Evolutionary conservation across 2,888 invertebrate genomes (phyloP), one percentile per base, ranked within the genome.

Genomic region (Apamea epomidion): DNA sequence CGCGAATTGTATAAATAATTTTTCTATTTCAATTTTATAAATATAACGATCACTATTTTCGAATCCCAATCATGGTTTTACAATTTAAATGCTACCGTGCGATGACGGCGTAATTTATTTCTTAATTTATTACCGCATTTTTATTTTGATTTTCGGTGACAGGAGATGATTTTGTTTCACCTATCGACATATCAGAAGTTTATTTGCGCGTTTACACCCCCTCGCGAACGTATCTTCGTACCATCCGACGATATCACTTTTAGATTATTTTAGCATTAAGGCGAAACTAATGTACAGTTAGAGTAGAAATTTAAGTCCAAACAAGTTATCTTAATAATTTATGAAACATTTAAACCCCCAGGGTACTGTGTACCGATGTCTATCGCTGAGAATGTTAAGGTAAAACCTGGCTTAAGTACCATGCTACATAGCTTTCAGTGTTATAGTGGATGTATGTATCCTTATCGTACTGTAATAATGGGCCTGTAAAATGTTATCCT

Each of bases 261-360:
- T 97, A 97, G 97, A 96, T 97, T 97, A 97, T 97, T 97, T 97
- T 97, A 97, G 97, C 95, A 91, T 96, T 97, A 97, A 97, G 97
- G 97, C 97, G 97, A 97, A 97, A 97, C 97, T 97, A 97, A 97
- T 97, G 97, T 97, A 97, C 97, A 97, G 97, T 97, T 97, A 97
- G 96, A 97, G 96, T 97, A 97, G 97, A 97, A 95, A 96, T 94
- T 96, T 97, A 97, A 97, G 97, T 97, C 96, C 96, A 96, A 97
- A 95, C 95, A 92, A 96, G 93, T 96, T 96, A 95, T 95, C 92
- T 94, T 95, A 93, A 91, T 96, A 95, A 96, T 96, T 96, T 96
- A 96, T 96, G 93, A 95, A 91, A 94, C 95, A 93, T 93, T 94
- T 93, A 87, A 95, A 93, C 92, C 95, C 94, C 94, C 92, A 91